Conservation (phyloP, 2,888 invertebrate genomes). For the Mongoloraphidia duomilia region DNA sequence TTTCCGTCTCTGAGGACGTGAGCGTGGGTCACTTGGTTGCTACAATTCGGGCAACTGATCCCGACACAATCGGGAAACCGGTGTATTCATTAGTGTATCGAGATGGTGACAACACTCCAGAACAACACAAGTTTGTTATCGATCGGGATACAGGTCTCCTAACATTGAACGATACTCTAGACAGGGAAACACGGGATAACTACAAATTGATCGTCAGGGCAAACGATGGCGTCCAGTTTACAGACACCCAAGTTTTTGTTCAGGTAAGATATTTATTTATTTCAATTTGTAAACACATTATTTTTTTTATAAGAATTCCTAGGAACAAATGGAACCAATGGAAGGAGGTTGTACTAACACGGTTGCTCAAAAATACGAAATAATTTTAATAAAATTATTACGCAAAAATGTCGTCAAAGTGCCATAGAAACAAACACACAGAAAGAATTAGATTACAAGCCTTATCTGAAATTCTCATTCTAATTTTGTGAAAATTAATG, state of each 20-base stretch:
- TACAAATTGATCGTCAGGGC: slow-evolving; percentile 72
- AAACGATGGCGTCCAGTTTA: slow-evolving; percentile 77
- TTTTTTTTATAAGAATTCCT: too few species aligned
- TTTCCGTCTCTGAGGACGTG: slow-evolving; percentile 72
- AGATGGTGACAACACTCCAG: slow-evolving; percentile 28
- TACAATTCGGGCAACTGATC: slow-evolving; percentile 65
- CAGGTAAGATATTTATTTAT: slow-evolving; percentile 42
- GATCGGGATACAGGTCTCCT: slow-evolving; percentile 59
- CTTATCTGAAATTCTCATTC: too few species aligned
- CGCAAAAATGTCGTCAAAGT: too few species aligned
- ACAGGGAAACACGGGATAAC: slow-evolving; percentile 64
- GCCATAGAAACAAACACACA: too few species aligned
- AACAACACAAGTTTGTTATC: slow-evolving; percentile 48
- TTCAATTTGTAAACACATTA: not conserved
- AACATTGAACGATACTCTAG: slow-evolving; percentile 61
- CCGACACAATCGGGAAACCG: slow-evolving; percentile 67
- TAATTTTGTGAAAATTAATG: too few species aligned
- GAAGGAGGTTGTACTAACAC: too few species aligned
- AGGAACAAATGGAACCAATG: too few species aligned
- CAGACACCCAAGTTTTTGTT: slow-evolving; percentile 62
- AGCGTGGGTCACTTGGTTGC: slow-evolving; percentile 68
- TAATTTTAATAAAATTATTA: too few species aligned
- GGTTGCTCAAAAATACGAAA: too few species aligned
- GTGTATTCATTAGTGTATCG: slow-evolving; percentile 57
- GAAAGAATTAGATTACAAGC: too few species aligned